Base-by-base conservation (phyloP, 2,888 invertebrate species). In the Philaethria dido region DNA sequence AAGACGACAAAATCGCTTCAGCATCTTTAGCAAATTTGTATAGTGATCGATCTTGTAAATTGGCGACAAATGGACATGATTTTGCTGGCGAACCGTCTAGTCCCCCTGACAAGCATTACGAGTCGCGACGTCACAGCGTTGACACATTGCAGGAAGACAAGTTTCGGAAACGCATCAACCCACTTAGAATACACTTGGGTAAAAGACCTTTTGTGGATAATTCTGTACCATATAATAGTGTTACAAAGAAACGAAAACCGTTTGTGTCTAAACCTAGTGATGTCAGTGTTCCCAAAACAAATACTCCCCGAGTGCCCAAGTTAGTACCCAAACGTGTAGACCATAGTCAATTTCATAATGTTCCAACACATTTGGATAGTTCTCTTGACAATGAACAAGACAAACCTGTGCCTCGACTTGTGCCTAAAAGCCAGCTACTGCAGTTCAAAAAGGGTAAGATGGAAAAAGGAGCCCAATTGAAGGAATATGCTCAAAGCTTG, bases 401-500 rank as follows among this genome's bases (percentile, higher is more conserved):
- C 70, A 92, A 91, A 79, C 92, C 92, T 44, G 90, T 90, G 66
- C 92, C 92, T 44, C 79, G 90, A 68, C 90, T 92, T 72, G 89
- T 92, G 72, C 92, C 92, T 71, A 92, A 92, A 82, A 92, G 90
- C 75, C 91, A 91, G 78, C 74, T 91, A 73, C 74, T 82, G 73
- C 92, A 90, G 75, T 92, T 83, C 77, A 92, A 90, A 81, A 92
- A 88, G 75, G 84, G 87, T 80, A 92, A 92, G 78, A 74, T 81
- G 76, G 89, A 90, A 81, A 92, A 90, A 73, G 84, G 81, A 65
- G 62, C 89, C 69, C 88, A 88, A 77, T 77, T 89, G 74, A 90
- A 89, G 57, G 95, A 96, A 78, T 95, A 95, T 88, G 95, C 95
- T 59, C 96, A 96, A 79, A 96, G 95, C 82, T 87, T 96, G 75